Evolutionary conservation across 92 coral and sea anemone species (phyloP).

Genomic region (Phenganax subtilis): DNA sequence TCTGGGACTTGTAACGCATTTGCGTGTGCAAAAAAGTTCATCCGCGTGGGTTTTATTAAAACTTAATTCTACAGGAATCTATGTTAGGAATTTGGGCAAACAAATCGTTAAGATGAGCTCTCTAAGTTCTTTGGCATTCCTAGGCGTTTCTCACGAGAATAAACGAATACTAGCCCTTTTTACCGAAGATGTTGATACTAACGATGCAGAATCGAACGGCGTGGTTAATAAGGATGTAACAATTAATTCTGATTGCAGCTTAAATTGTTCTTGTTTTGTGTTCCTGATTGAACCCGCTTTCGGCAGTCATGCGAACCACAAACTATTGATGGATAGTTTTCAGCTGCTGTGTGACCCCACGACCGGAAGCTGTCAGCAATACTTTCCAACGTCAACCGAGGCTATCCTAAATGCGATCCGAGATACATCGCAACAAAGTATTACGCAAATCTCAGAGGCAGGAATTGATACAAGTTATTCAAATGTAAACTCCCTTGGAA

Average conservation of each 20-base stretch:
- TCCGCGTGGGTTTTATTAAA: conserved; percentile 69
- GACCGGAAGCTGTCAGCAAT: conserved; percentile 60
- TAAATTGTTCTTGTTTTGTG: conserved; percentile 89
- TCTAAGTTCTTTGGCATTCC: conserved; percentile 67
- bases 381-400: conserved; percentile 68
- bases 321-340: conserved; percentile 36
- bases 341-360: conserved; percentile 37
- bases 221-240: conserved; percentile 52
- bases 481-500: not conserved
- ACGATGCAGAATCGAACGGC: conserved; percentile 29
- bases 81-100: conserved; percentile 57
- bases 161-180: conserved; percentile 86
- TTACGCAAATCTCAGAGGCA: conserved; percentile 1
- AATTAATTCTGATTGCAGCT: conserved; percentile 50
- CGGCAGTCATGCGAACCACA: conserved; percentile 61
- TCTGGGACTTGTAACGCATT: conserved; percentile 76
- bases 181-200: conserved; percentile 62
- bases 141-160: conserved; percentile 89
- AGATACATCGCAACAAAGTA: conserved; percentile 51
- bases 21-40: conserved; percentile 71
- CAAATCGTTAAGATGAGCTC: conserved; percentile 78
- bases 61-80: conserved; percentile 63
- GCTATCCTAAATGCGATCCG: conserved; percentile 65
- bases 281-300: conserved; percentile 76
- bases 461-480: not conserved